A percentile compares a stretch with the other conserved stretches of the same genome.
phyloP scores from a whole-genome alignment of 2,888 invertebrate genomes.

The Lordiphosa fenestrarum region DNA sequence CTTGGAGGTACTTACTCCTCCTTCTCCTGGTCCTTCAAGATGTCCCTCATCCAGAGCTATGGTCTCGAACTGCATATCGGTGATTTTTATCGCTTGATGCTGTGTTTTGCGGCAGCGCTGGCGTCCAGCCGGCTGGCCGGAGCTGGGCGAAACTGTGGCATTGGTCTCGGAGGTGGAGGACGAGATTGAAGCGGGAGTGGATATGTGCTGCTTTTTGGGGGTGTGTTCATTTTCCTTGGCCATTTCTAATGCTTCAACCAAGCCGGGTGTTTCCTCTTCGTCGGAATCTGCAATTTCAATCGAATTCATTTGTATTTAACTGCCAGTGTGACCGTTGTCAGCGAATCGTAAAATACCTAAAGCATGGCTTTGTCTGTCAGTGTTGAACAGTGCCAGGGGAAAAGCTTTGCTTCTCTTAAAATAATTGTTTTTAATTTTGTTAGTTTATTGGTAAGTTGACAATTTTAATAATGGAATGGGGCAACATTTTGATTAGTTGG shows the following conservation, averaged over 20 bases:
- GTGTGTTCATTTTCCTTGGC: conserved; percentile 3
- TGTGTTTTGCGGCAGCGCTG: conserved; percentile 55
- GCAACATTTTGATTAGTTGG: neutral
- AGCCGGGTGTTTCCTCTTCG: conserved; percentile 35
- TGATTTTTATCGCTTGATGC: conserved; percentile 41
- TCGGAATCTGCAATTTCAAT: conserved; percentile 59
- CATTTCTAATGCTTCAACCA: neutral
- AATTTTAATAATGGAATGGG: too few species aligned
- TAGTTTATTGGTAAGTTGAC: too few species aligned
- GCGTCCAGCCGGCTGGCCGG: conserved; percentile 12
- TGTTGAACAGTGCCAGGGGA: too few species aligned
- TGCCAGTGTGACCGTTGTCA: conserved; percentile 1
- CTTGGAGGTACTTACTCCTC: neutral
- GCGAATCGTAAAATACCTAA: too few species aligned
- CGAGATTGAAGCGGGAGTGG: neutral
- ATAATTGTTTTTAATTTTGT: too few species aligned
- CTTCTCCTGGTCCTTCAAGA: neutral
- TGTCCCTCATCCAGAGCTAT: conserved; percentile 26
- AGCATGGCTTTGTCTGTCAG: too few species aligned
- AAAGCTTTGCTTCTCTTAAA: too few species aligned
- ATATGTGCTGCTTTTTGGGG: neutral
- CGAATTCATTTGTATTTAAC: neutral
- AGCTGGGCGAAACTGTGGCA: conserved; percentile 4
- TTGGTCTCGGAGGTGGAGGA: conserved; percentile 21
- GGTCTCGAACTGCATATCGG: conserved; percentile 48